phyloP scores from a whole-genome alignment of 2,888 invertebrate species.

The Callinectes sapidus region DNA sequence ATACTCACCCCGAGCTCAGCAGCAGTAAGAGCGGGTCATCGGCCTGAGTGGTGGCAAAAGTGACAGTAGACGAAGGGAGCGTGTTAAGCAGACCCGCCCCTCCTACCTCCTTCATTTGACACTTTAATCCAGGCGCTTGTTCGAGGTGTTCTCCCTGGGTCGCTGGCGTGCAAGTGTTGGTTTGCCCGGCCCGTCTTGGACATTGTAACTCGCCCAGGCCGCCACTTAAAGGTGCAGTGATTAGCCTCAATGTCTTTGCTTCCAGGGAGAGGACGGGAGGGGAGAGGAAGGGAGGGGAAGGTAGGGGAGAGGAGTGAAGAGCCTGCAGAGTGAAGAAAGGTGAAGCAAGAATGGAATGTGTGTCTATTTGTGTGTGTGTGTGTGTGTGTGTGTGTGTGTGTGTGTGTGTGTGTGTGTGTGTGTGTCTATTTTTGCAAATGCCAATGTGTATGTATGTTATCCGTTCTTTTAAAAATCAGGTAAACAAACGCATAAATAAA shows the following conservation, averaged over 20 bases:
- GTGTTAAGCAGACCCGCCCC: neutral
- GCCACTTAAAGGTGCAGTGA: slow-evolving; percentile 1
- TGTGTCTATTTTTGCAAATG: neutral
- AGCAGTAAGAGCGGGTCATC: neutral
- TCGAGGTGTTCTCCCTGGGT: neutral
- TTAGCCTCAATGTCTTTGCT: neutral
- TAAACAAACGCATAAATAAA: neutral
- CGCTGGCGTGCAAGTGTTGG: neutral
- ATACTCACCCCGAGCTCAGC: neutral
- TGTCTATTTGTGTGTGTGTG: no score
- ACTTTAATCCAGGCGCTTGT: slow-evolving; percentile 10
- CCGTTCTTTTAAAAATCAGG: neutral
- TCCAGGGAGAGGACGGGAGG: neutral
- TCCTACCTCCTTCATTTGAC: slow-evolving; percentile 12
- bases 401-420: no score
- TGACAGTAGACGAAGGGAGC: neutral
- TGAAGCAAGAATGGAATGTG: neutral
- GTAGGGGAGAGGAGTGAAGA: neutral
- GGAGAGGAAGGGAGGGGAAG: neutral
- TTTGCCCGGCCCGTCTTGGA: neutral
- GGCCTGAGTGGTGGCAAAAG: neutral
- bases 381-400: no score
- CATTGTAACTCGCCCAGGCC: neutral
- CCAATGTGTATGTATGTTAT: neutral
- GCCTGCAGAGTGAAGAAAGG: neutral